Percentiles rank a stretch among this genome's conserved stretches.
Conservation (phyloP, 1,140 invertebrate species). For the Alviniconcha marisindica region DNA sequence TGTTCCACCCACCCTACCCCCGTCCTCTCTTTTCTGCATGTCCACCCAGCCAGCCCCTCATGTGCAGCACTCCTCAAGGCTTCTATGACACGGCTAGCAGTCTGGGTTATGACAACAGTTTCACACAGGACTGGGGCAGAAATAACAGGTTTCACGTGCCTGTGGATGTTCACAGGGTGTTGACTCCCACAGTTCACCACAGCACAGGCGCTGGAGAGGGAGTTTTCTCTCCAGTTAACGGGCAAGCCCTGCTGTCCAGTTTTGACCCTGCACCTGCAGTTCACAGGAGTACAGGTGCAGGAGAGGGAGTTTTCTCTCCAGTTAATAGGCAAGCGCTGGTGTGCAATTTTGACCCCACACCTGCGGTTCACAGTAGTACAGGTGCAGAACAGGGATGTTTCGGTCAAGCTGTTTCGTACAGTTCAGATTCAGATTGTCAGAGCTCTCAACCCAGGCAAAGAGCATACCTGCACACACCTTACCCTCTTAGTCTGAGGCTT, state of each 20-base stretch:
- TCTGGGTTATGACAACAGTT: not conserved
- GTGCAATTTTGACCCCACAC: no score
- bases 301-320: not conserved
- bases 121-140: not conserved
- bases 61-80: not conserved
- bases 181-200: not conserved
- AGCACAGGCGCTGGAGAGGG: not conserved
- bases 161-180: conserved; percentile 3
- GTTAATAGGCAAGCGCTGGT: not conserved
- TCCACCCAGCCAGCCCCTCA: not conserved
- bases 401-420: not conserved
- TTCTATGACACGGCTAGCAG: not conserved
- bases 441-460: not conserved
- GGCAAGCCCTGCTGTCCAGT: no score
- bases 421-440: no score
- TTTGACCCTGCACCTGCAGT: no score
- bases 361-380: not conserved
- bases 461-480: not conserved
- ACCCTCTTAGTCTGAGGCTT: not conserved
- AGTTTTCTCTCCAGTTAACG: not conserved
- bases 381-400: not conserved
- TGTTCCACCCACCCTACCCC: not conserved
- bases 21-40: not conserved
- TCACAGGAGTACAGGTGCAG: not conserved
- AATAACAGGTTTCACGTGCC: not conserved